These are phyloP conservation scores for Cheilosia grossa DNA, from an alignment of 2,888 invertebrate genomes.

Conservation along the genomic window DNA sequence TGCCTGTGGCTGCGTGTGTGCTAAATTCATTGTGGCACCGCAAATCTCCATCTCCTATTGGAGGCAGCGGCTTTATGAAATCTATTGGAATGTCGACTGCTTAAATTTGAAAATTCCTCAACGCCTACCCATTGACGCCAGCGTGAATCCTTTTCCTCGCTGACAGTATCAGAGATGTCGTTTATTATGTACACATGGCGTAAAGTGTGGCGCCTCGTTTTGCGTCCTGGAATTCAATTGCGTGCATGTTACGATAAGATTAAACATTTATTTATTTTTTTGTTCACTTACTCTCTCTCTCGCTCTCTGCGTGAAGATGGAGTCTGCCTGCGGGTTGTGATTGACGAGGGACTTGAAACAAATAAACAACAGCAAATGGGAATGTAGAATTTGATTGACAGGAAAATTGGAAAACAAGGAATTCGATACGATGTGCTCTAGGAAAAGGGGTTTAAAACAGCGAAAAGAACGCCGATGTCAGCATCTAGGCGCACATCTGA, in stretches of 20 bases:
- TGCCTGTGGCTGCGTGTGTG: background rate
- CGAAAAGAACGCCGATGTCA: slow-evolving; percentile 55
- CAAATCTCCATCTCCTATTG: slow-evolving; percentile 26
- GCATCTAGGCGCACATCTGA: slow-evolving; percentile 62
- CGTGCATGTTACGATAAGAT: slow-evolving; percentile 73
- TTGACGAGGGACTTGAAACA: slow-evolving; percentile 60
- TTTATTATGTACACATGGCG: slow-evolving; percentile 13
- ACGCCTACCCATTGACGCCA: slow-evolving; percentile 43
- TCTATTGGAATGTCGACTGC: slow-evolving; percentile 62
- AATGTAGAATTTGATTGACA: slow-evolving; percentile 70
- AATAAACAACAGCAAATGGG: slow-evolving; percentile 45
- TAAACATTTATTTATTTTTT: slow-evolving; percentile 54
- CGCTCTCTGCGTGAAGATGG: background rate
- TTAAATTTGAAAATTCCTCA: slow-evolving; percentile 61
- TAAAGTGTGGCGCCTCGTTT: slow-evolving; percentile 69
- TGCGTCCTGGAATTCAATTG: slow-evolving; percentile 69
- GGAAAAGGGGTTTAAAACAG: slow-evolving; percentile 45
- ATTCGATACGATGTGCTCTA: slow-evolving; percentile 42
- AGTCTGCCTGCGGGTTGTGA: slow-evolving; percentile 34
- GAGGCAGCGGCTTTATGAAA: slow-evolving; percentile 55
- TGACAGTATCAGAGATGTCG: slow-evolving; percentile 23
- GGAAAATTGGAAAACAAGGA: slow-evolving; percentile 74
- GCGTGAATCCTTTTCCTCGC: slow-evolving; percentile 6
- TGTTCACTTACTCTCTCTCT: background rate
- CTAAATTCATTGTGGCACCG: background rate